Evolutionary conservation across 1,140 invertebrate genomes (phyloP), one percentile per base, ranked within the genome.

Genomic region (Drosophila biarmipes): DNA sequence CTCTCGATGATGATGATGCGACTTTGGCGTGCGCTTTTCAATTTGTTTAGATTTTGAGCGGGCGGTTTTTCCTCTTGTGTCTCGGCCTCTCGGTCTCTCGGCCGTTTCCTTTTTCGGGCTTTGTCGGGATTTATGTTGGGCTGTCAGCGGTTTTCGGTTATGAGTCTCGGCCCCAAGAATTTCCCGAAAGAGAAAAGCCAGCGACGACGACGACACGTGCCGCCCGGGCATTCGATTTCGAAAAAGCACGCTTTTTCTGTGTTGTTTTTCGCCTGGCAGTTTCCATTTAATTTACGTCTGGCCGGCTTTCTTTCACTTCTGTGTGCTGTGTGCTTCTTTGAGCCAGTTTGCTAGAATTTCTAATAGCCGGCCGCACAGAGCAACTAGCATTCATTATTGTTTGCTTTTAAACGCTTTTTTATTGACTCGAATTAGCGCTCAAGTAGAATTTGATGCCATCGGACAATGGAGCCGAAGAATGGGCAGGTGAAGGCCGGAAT

Each of bases 21-120:
- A 77, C 82, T 86, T 87, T 86, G 82, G 82, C 82, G 82, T 86
- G 82, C 78, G 82, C 82, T 86, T 86, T 86, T 86, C 82, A 87
- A 86, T 86, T 86, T 86, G 84, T 82, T 87, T 68, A 56, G 46
- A 63, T 77, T 66, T 66, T 73, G 56, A 72, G 59, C 66, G 48
- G 53, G 19, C 64, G 35, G 56, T 42, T 69, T 43, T 51, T 77
- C n/a, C 56, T 42, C 61, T 27, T 52, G 46, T 51, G 38, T 45
- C 42, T 29, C 49, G 27, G 27, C 27, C 29, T 31, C 7, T 1
- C 24, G 5, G 45, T 49, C 38, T 37, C 42, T 29, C 51, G 14
- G 17, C 52, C 49, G 63, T 69, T 69, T 69, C 64, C 63, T 69
- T 69, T 68, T 69, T 69, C 24, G 67, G 49, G 49, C 34, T 73